phyloP scores from a whole-genome alignment of 2,113 vertebrate genomes.

The Psittacula cyanocephala region DNA sequence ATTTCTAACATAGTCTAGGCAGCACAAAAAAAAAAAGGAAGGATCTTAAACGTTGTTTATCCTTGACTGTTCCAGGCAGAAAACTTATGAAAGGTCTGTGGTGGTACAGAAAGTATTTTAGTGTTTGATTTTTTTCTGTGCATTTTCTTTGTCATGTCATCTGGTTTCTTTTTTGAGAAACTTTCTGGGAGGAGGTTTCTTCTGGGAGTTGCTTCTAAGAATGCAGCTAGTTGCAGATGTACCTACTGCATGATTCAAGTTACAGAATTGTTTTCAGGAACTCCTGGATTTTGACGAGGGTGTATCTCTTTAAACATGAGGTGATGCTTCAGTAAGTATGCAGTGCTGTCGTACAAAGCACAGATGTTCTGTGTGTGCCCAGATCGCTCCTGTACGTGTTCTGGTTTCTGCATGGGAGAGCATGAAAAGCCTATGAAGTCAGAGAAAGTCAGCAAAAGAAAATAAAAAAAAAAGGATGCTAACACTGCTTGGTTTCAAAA shows the following conservation, averaged over 20 bases:
- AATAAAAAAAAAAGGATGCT: neutral
- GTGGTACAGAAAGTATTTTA: neutral
- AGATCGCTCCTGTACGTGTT: neutral
- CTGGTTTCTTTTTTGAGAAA: neutral
- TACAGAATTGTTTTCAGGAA: neutral
- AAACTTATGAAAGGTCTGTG: neutral
- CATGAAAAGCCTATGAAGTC: neutral
- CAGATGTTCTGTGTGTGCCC: slow-evolving; percentile 19
- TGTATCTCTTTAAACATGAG: neutral
- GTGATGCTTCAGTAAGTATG: neutral
- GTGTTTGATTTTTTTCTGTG: neutral
- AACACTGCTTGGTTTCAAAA: neutral
- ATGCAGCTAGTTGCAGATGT: neutral
- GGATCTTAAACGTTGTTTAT: neutral
- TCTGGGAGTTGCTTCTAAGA: neutral
- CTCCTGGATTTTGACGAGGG: neutral
- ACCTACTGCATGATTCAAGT: neutral
- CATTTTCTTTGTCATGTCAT: neutral
- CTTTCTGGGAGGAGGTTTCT: neutral
- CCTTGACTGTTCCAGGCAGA: neutral
- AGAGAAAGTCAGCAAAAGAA: neutral
- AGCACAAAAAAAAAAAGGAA: neutral
- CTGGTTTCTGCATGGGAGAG: slow-evolving; percentile 11
- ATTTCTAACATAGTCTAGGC: neutral
- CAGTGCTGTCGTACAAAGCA: neutral